Evolutionary conservation across 1,140 invertebrate species (phyloP).

Genomic region (Maniola jurtina): DNA sequence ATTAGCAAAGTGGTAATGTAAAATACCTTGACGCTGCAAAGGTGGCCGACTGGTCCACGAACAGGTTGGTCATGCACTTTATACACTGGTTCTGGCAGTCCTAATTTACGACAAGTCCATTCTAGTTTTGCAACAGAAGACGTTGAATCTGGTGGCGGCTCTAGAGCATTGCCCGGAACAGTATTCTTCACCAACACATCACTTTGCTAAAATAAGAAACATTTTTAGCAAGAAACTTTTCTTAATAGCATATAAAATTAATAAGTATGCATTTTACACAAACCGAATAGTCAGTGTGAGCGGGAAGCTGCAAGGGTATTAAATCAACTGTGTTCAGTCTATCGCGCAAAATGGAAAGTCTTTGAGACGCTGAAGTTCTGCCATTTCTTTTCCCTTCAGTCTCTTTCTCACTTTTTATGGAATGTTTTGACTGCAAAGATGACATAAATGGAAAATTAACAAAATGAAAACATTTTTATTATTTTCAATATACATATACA

Average conservation of each 20-base stretch:
- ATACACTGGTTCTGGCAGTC: conserved; percentile 60
- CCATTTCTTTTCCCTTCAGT: conserved; percentile 44
- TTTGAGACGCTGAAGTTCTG: conserved; percentile 67
- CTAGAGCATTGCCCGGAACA: conserved; percentile 47
- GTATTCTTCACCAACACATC: conserved; percentile 52
- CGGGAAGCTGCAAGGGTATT: conserved; percentile 65
- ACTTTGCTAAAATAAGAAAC: conserved; percentile 40
- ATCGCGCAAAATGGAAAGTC: conserved; percentile 63
- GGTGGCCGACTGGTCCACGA: conserved; percentile 50
- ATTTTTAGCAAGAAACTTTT: background rate
- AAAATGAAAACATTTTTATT: too few species aligned
- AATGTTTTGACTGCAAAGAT: conserved; percentile 55
- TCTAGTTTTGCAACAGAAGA: conserved; percentile 60
- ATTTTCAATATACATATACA: too few species aligned
- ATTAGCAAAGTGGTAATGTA: conserved; percentile 3
- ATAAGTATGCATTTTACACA: conserved; percentile 18
- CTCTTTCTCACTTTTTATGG: conserved; percentile 53
- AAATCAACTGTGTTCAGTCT: conserved; percentile 63
- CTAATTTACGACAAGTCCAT: conserved; percentile 68
- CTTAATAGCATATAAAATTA: background rate
- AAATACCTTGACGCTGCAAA: conserved; percentile 62
- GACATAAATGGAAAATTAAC: background rate
- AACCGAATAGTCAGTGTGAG: conserved; percentile 56
- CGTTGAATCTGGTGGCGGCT: conserved; percentile 61
- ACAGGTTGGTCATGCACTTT: conserved; percentile 56